Conservation (phyloP, 2,113 vertebrate genomes). For the Pachycephala philippinensis region DNA sequence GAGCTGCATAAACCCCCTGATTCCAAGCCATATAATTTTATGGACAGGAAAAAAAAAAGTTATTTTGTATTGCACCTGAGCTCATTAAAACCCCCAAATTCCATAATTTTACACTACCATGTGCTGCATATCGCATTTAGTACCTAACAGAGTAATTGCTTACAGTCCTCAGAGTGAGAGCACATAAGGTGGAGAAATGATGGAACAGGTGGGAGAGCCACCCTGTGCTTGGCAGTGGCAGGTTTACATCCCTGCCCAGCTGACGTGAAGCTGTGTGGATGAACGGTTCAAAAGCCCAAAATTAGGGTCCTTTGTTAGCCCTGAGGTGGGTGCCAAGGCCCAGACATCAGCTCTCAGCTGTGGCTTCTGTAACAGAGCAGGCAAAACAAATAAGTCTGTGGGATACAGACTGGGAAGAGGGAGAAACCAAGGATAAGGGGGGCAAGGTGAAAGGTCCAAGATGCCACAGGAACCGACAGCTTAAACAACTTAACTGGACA, state of each 20-base stretch:
- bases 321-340: neutral
- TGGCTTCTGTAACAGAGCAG: neutral
- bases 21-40: conserved; percentile 82
- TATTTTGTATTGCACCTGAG: conserved; percentile 80
- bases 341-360: neutral
- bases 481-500: neutral
- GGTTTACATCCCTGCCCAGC: conserved; percentile 39
- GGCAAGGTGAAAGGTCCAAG: neutral
- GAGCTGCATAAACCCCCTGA: conserved; percentile 70
- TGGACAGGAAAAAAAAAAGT: conserved; percentile 65
- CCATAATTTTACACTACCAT: conserved; percentile 81
- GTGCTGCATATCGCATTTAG: conserved; percentile 71
- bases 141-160: conserved; percentile 74
- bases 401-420: neutral
- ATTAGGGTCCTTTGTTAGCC: neutral
- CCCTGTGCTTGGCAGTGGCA: neutral
- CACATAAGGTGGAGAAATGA: conserved; percentile 68
- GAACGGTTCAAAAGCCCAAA: neutral
- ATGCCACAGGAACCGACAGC: neutral
- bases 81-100: conserved; percentile 80
- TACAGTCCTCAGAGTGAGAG: conserved; percentile 65
- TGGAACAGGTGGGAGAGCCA: conserved; percentile 71
- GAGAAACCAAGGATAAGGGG: neutral
- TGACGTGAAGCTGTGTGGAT: neutral
- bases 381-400: neutral